Base-by-base conservation (phyloP, 2,888 invertebrate genomes). In the Thera obeliscata region DNA sequence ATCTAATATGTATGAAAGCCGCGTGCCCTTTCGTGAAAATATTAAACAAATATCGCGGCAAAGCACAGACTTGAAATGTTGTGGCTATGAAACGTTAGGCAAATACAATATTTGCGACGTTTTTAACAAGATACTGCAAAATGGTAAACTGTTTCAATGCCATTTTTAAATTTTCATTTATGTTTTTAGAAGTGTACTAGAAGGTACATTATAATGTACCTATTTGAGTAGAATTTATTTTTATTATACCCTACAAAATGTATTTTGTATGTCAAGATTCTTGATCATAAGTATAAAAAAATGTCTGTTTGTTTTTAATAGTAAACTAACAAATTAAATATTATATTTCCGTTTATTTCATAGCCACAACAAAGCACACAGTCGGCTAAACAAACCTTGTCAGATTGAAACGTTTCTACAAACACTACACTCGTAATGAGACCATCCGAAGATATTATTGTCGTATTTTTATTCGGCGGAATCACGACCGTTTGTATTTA, bases 391-490 rank as follows among this genome's bases (percentile, higher is more conserved):
- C 85, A 90, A 90, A 90, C 86, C 83, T 81, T 77, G 81, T 83
- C 83, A 82, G 85, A 88, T 88, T 89, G 87, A 85, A 89, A 90
- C 85, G 87, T 86, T 87, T 86, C 78, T 69, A 84, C 87, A 90
- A 89, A 89, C 85, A 89, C 85, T 87, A 84, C 79, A 78, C 78
- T 69, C 76, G 81, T 87, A 89, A 88, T 88, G 86, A 87, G 85
- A 84, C 79, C 77, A 81, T 83, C 71, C 78, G 76, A 80, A 83
- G 77, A 77, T 74, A 79, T 22, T 22, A 22, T 76, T 74, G 72
- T 76, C 56, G 48, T 72, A 66, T 70, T 70, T 71, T 74, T 71
- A 66, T 76, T 74, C 75, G 70, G 72, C 73, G 67, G 72, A 68
- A 71, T 68, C 56, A 65, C 63, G 59, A 65, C 60, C 22, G 54